Evolutionary conservation across 2,797 vertebrate species (phyloP).

Genomic region (Sebastes iracundus): DNA sequence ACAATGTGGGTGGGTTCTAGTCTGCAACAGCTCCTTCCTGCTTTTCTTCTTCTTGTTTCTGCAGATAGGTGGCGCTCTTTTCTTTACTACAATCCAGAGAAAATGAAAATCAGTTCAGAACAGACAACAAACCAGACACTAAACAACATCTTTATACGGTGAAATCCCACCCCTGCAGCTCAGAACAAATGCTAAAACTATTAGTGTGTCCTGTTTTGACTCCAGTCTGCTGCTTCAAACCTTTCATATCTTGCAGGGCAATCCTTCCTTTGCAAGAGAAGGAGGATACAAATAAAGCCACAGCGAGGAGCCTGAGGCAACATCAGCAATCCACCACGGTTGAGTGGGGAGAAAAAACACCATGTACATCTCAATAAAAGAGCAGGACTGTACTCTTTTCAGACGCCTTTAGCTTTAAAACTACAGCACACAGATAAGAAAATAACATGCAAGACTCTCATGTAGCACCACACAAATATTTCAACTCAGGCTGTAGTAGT

Average conservation of each 20-base stretch:
- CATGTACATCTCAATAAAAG: slow-evolving; percentile 31
- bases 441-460: not conserved
- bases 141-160: not conserved
- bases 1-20: not conserved
- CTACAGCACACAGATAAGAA: not conserved
- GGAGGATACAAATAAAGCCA: slow-evolving; percentile 38
- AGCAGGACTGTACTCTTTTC: slow-evolving; percentile 29
- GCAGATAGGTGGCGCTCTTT: not conserved
- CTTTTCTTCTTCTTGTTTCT: not conserved
- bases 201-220: not conserved
- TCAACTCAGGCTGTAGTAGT: not conserved
- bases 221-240: slow-evolving; percentile 11
- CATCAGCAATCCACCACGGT: slow-evolving; percentile 33
- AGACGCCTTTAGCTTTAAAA: slow-evolving; percentile 38
- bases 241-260: slow-evolving; percentile 15
- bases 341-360: slow-evolving; percentile 43
- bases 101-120: not conserved
- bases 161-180: not conserved
- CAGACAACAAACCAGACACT: not conserved
- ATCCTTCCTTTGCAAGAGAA: not conserved
- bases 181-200: not conserved
- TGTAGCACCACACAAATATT: not conserved
- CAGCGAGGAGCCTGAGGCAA: slow-evolving; percentile 45
- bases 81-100: not conserved
- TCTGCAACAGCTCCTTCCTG: not conserved